A percentile compares a stretch with the other conserved stretches of the same genome.
These are phyloP conservation scores for Brachionus calyciflorus DNA, from an alignment of 1,140 invertebrate genomes.

Conservation along the genomic window DNA sequence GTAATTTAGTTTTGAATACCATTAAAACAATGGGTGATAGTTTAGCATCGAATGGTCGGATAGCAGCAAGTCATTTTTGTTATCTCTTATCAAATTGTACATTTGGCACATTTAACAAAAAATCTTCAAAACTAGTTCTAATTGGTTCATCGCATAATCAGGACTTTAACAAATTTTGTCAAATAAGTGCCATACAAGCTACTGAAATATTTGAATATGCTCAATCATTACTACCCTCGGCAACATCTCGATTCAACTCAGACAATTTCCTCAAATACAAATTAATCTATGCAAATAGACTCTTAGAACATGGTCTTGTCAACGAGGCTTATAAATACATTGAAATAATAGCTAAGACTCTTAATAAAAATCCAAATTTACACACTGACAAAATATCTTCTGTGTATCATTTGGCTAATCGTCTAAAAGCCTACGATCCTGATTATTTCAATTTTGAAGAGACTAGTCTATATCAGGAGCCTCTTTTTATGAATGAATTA, in stretches of 20 bases:
- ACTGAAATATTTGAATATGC: constrained; percentile 93
- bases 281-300: constrained; percentile 67
- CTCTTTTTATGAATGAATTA: background rate
- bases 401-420: constrained; percentile 65
- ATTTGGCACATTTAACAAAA: constrained; percentile 67
- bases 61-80: constrained; percentile 86
- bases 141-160: constrained; percentile 68
- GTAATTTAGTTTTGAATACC: constrained; percentile 76
- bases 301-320: constrained; percentile 74
- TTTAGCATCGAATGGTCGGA: constrained; percentile 65
- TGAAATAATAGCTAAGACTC: constrained; percentile 26
- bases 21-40: constrained; percentile 74
- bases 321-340: constrained; percentile 63
- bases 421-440: constrained; percentile 77
- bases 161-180: constrained; percentile 67
- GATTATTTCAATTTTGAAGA: constrained; percentile 2
- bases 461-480: background rate
- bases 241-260: constrained; percentile 69
- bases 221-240: constrained; percentile 69
- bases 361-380: constrained; percentile 67
- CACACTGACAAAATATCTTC: constrained; percentile 8
- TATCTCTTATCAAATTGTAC: constrained; percentile 81
- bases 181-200: constrained; percentile 80
- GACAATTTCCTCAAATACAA: constrained; percentile 66
- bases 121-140: constrained; percentile 70